Conservation (phyloP, 2,888 invertebrate species). For the Hirtodrosophila trivittata region DNA sequence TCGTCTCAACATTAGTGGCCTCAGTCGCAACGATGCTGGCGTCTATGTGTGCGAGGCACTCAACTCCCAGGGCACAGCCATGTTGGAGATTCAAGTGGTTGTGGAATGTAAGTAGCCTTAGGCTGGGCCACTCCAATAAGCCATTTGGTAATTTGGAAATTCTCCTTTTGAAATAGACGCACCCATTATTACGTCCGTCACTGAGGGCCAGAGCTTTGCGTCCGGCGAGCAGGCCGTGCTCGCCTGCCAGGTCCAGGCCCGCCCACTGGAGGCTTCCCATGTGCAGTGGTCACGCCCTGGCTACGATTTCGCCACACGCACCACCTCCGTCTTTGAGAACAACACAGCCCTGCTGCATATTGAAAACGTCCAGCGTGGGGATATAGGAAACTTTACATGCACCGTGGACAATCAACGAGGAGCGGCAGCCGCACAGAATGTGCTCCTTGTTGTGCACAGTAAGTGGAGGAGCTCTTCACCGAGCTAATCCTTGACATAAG, state of each 20-base stretch:
- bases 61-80: conserved; percentile 80
- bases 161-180: conserved; percentile 74
- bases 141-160: not conserved
- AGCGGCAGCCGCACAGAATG: conserved; percentile 69
- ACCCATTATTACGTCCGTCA: conserved; percentile 76
- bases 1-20: conserved; percentile 78
- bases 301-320: conserved; percentile 78
- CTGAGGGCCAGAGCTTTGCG: conserved; percentile 78
- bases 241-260: conserved; percentile 78
- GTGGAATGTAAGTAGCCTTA: conserved; percentile 80
- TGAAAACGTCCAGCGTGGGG: conserved; percentile 79
- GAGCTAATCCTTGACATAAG: not conserved
- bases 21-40: conserved; percentile 81
- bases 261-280: conserved; percentile 78
- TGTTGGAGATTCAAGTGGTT: conserved; percentile 77
- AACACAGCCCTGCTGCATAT: conserved; percentile 79
- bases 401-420: conserved; percentile 81
- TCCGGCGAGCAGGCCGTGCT: conserved; percentile 80
- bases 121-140: not conserved
- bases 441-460: conserved; percentile 81
- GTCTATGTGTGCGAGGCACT: conserved; percentile 81
- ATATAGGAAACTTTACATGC: conserved; percentile 82
- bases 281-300: conserved; percentile 80
- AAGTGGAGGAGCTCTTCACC: conserved; percentile 43
- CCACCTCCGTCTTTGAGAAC: conserved; percentile 77